Conservation (phyloP, 53 echinoderm and acorn worm species). For the Crossaster papposus region DNA sequence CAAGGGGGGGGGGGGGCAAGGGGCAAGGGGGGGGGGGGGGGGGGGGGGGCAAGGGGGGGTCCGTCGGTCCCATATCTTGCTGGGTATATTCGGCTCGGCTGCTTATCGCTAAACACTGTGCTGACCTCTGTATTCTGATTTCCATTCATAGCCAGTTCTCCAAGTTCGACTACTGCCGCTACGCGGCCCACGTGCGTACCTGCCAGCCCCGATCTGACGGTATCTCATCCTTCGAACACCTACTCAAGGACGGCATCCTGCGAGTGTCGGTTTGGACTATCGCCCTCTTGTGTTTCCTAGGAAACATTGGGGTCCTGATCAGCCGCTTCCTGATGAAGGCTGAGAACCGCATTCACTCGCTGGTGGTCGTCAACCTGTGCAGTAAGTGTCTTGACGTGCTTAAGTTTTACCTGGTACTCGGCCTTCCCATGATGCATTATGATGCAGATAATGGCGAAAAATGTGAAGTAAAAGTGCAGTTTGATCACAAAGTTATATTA, state of each 20-base stretch:
- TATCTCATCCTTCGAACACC: conserved; percentile 88
- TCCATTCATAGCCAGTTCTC: conserved; percentile 50
- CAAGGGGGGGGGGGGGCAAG: too few species aligned
- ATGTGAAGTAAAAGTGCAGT: too few species aligned
- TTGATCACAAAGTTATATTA: too few species aligned
- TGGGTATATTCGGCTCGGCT: too few species aligned
- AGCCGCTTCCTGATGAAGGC: conserved; percentile 82
- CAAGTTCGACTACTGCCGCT: conserved; percentile 87
- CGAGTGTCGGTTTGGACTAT: conserved; percentile 92
- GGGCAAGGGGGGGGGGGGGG: too few species aligned
- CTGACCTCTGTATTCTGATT: not conserved
- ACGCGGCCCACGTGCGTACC: conserved; percentile 76
- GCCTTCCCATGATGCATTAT: not conserved
- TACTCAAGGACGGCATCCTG: conserved; percentile 75
- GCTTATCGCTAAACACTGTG: too few species aligned
- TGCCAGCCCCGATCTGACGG: conserved; percentile 85
- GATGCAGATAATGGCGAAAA: too few species aligned
- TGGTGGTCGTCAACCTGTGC: conserved; percentile 91
- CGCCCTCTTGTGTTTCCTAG: conserved; percentile 76
- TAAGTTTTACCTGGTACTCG: not conserved
- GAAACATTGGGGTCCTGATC: conserved; percentile 85
- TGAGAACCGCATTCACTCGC: conserved; percentile 87
- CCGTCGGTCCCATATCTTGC: too few species aligned
- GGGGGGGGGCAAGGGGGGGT: too few species aligned
- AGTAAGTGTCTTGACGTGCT: conserved; percentile 61